Evolutionary conservation across 1,140 invertebrate species (phyloP).

Genomic region (Aphaenogaster rudis): DNA sequence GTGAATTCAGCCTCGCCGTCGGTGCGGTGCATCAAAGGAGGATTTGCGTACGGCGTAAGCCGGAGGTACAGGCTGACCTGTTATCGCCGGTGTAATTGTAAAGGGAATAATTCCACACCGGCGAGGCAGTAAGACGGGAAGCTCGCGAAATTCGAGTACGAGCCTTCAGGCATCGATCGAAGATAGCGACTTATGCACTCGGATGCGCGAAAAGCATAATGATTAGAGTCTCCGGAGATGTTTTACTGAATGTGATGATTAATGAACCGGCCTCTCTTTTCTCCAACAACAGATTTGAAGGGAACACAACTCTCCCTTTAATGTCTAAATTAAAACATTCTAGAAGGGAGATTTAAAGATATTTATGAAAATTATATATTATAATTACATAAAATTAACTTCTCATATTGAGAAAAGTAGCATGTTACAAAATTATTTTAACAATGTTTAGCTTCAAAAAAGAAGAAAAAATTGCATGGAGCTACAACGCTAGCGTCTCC

Average conservation of each 20-base stretch:
- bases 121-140: slow-evolving; percentile 19
- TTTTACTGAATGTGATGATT: neutral
- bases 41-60: slow-evolving; percentile 57
- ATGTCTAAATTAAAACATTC: neutral
- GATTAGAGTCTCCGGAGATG: neutral
- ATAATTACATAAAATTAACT: neutral
- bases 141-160: slow-evolving; percentile 40
- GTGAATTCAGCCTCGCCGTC: slow-evolving; percentile 51
- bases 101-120: slow-evolving; percentile 39
- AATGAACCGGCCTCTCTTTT: neutral
- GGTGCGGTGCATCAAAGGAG: slow-evolving; percentile 49
- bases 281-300: neutral
- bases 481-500: neutral
- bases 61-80: slow-evolving; percentile 36
- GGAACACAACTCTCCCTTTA: neutral
- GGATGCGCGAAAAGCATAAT: slow-evolving; percentile 37
- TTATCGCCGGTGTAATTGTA: slow-evolving; percentile 59
- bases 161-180: slow-evolving; percentile 22
- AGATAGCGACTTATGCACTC: neutral
- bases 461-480: neutral
- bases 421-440: neutral
- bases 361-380: neutral
- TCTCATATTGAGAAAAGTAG: neutral
- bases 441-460: neutral
- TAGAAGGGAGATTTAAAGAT: neutral